These are phyloP conservation scores for Pristionchus fissidentatus DNA, from an alignment of 2,888 invertebrate species.

Conservation along the genomic window DNA sequence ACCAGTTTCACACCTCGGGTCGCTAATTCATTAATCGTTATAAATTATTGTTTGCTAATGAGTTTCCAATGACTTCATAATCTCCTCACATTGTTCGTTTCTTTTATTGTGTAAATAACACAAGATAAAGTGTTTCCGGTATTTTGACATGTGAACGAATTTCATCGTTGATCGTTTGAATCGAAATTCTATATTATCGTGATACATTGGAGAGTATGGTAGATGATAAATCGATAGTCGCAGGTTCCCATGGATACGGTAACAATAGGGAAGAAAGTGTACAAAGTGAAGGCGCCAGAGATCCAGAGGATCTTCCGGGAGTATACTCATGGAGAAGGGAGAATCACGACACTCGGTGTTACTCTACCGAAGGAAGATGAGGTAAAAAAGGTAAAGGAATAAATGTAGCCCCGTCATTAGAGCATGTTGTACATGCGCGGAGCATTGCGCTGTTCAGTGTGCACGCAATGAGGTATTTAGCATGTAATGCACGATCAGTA, in stretches of 20 bases:
- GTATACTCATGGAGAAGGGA: constrained; percentile 1
- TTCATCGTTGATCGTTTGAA: not conserved
- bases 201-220: not conserved
- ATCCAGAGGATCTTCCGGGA: not conserved
- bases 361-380: not conserved
- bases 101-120: constrained; percentile 12
- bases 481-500: too few species aligned
- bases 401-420: too few species aligned
- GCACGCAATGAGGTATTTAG: too few species aligned
- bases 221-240: constrained; percentile 22
- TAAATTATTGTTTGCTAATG: too few species aligned
- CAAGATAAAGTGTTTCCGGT: not conserved
- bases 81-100: too few species aligned
- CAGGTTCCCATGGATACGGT: too few species aligned
- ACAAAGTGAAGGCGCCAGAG: not conserved
- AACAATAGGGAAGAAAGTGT: not conserved
- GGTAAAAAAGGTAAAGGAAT: too few species aligned
- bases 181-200: not conserved
- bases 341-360: not conserved
- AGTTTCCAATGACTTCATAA: too few species aligned
- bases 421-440: too few species aligned
- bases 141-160: not conserved
- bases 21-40: too few species aligned
- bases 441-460: too few species aligned
- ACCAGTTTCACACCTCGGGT: not conserved